Evolutionary conservation across 2,113 vertebrate genomes (phyloP).

Genomic region (Myocastor coypus): DNA sequence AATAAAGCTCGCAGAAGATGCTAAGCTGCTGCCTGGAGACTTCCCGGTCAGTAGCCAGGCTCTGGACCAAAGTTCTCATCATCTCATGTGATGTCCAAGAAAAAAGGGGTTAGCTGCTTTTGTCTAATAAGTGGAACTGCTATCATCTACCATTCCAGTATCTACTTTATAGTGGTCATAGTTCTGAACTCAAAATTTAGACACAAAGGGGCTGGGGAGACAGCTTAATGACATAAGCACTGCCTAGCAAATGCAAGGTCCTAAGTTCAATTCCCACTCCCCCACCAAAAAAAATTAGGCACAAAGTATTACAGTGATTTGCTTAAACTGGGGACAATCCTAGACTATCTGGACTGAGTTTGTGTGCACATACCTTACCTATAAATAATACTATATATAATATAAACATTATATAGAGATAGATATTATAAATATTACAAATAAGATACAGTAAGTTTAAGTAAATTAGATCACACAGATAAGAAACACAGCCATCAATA

Average conservation of each 20-base stretch:
- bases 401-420: not conserved
- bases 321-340: not conserved
- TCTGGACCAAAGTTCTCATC: not conserved
- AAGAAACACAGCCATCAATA: slow-evolving; percentile 17
- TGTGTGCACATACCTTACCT: not conserved
- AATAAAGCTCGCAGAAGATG: not conserved
- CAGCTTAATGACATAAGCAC: too few relatives aligned
- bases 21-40: not conserved
- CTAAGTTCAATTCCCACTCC: too few relatives aligned
- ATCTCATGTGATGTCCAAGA: not conserved
- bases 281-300: not conserved
- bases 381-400: not conserved
- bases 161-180: not conserved
- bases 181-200: slow-evolving; percentile 11
- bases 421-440: not conserved
- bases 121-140: not conserved
- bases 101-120: not conserved
- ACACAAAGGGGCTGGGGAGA: not conserved
- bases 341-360: not conserved
- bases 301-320: not conserved
- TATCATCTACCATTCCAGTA: not conserved
- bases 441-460: slow-evolving; percentile 34
- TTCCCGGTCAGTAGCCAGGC: not conserved
- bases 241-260: too few relatives aligned
- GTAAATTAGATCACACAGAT: not conserved